Percentiles rank a stretch among this genome's conserved stretches.
phyloP scores from a whole-genome alignment of 2,113 vertebrate species.

The Rousettus leschenaultii region DNA sequence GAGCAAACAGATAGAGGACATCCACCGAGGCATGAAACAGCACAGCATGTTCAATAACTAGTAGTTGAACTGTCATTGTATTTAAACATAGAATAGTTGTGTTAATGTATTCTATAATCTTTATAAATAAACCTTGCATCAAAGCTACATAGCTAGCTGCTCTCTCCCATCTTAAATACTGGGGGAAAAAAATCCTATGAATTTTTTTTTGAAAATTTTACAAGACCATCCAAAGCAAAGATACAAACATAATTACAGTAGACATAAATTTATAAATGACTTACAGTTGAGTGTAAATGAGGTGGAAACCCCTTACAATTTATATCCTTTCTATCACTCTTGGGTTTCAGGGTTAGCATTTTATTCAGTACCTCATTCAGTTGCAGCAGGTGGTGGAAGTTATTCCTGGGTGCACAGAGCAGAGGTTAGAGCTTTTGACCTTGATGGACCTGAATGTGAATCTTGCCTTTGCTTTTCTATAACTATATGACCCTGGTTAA shows the following conservation, averaged over 20 bases:
- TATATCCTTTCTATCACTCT: conserved; percentile 54
- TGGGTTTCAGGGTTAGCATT: conserved; percentile 39
- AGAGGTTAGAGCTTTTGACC: not conserved
- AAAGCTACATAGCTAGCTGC: not conserved
- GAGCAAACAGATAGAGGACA: not conserved
- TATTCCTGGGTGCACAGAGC: not conserved
- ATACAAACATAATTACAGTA: conserved; percentile 54
- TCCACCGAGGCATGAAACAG: not conserved
- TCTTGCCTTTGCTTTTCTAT: not conserved
- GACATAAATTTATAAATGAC: conserved; percentile 65
- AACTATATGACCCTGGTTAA: not conserved
- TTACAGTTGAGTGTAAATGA: conserved; percentile 66
- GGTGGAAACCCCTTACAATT: conserved; percentile 37
- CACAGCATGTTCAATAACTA: not conserved
- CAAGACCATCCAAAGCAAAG: conserved; percentile 64
- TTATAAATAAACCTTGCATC: conserved; percentile 10
- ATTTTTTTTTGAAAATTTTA: conserved; percentile 65
- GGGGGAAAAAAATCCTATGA: not conserved
- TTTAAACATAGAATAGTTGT: not conserved
- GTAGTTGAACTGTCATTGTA: not conserved
- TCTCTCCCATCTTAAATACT: not conserved
- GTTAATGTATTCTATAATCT: conserved; percentile 22
- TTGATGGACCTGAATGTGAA: not conserved
- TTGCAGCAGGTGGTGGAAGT: conserved; percentile 2
- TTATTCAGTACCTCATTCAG: conserved; percentile 11